Evolutionary conservation across 2,888 invertebrate species (phyloP).

Genomic region (Erebia palarica): DNA sequence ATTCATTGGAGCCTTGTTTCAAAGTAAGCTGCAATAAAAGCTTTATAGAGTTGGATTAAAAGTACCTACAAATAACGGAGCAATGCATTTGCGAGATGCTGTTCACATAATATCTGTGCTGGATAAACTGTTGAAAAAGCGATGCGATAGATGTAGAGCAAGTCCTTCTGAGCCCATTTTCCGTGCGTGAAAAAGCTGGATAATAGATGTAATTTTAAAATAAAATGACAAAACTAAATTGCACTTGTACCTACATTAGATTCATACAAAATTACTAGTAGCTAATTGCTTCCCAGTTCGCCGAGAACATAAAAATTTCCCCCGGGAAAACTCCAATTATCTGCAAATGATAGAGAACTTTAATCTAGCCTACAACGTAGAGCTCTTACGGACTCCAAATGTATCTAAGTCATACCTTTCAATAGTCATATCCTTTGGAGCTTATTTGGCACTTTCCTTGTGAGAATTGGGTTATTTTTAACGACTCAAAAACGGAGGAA

Average conservation of each 20-base stretch:
- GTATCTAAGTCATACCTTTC: not conserved
- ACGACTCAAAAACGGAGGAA: not conserved
- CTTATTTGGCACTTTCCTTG: not conserved
- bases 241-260: conserved; percentile 10
- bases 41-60: too few species aligned
- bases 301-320: conserved; percentile 37
- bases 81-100: too few species aligned
- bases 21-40: too few species aligned
- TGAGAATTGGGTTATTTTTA: not conserved
- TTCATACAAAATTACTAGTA: conserved; percentile 27
- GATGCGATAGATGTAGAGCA: too few species aligned
- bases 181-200: not conserved
- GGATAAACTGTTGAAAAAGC: too few species aligned
- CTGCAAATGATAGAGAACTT: conserved; percentile 35
- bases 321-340: conserved; percentile 37
- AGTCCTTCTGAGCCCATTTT: not conserved
- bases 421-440: not conserved
- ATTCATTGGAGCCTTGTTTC: too few species aligned
- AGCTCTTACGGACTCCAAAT: not conserved
- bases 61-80: too few species aligned
- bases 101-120: too few species aligned
- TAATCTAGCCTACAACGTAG: conserved; percentile 22
- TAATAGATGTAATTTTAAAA: not conserved
- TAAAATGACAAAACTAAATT: not conserved
- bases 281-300: conserved; percentile 33